phyloP scores from a whole-genome alignment of 2,888 invertebrate species.

The Kryphioiulus occultus region DNA sequence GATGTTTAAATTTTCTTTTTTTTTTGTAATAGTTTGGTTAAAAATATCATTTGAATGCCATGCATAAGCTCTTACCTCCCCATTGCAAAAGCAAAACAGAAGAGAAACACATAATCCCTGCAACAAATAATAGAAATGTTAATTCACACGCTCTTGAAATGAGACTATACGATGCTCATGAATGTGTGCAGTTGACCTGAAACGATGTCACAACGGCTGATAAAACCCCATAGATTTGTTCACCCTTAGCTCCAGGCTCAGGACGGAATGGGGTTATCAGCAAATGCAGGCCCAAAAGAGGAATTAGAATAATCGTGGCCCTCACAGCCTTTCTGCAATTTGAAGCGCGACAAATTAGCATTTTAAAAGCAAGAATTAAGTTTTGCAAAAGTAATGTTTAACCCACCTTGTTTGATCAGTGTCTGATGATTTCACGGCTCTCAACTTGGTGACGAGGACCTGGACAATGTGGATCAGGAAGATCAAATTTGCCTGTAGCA shows the following conservation, averaged over 20 bases:
- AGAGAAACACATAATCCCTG: conserved; percentile 92
- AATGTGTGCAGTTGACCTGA: conserved; percentile 64
- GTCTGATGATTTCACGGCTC: conserved; percentile 66
- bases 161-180: not conserved
- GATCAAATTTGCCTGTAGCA: conserved; percentile 72
- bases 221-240: conserved; percentile 76
- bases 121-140: conserved; percentile 57
- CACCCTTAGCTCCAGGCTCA: conserved; percentile 65
- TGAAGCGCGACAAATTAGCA: too few species aligned
- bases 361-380: too few species aligned
- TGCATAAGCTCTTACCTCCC: conserved; percentile 73
- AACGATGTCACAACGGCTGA: conserved; percentile 87
- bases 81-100: conserved; percentile 93
- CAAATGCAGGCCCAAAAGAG: conserved; percentile 89
- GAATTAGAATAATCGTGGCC: conserved; percentile 88
- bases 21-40: too few species aligned
- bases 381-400: not conserved
- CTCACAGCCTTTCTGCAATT: conserved; percentile 70
- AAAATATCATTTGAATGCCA: too few species aligned
- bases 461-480: conserved; percentile 91
- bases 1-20: too few species aligned
- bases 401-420: conserved; percentile 52
- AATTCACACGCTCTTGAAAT: not conserved
- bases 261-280: conserved; percentile 87
- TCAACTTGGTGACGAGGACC: conserved; percentile 82